Evolutionary conservation across 2,113 vertebrate species (phyloP).

Genomic region (Cheirogaleus medius): DNA sequence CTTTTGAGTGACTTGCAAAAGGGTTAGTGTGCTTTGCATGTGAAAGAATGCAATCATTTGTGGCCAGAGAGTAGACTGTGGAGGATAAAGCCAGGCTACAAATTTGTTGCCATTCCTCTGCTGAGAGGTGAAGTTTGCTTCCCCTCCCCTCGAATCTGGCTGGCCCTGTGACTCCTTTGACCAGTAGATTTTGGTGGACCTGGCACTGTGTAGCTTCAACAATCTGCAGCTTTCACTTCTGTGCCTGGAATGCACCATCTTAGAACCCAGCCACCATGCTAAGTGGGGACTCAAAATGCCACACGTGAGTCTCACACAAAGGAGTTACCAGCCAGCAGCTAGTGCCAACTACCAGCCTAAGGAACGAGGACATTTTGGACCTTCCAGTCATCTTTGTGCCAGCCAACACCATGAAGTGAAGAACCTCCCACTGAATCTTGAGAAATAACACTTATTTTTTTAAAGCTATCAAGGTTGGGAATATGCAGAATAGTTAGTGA

Average conservation of each 20-base stretch:
- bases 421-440: constrained; percentile 12
- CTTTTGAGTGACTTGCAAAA: background rate
- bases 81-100: background rate
- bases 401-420: background rate
- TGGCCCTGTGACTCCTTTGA: background rate
- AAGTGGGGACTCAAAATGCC: background rate
- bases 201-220: background rate
- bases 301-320: background rate
- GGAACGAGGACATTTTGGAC: background rate
- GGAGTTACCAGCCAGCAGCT: background rate
- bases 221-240: background rate
- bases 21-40: background rate
- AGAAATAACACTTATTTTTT: background rate
- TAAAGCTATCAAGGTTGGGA: background rate
- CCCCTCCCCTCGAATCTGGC: background rate
- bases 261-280: background rate
- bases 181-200: background rate
- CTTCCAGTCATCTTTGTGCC: background rate
- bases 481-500: background rate
- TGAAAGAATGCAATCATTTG: background rate
- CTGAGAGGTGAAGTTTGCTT: background rate
- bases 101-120: background rate
- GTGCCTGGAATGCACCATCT: background rate
- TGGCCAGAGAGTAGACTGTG: background rate
- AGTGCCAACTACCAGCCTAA: background rate